phyloP scores from a whole-genome alignment of 2,797 vertebrate species.

The Enteromius treurensis region DNA sequence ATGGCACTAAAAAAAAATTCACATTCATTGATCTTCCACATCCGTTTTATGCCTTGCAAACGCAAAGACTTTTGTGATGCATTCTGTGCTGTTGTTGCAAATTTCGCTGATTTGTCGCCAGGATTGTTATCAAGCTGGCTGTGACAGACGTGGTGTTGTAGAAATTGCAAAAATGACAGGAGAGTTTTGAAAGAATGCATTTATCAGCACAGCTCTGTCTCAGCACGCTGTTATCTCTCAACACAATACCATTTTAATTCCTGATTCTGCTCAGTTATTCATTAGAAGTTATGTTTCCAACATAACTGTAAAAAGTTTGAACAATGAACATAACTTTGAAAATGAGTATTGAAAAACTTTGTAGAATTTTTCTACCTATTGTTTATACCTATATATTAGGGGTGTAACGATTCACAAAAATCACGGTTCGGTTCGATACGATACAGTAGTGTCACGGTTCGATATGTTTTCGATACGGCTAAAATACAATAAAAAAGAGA shows the following conservation, averaged over 20 bases:
- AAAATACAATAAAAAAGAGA: no score
- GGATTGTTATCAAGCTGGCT: background rate
- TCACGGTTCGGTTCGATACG: no score
- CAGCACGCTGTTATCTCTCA: background rate
- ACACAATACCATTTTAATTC: background rate
- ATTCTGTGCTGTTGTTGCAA: background rate
- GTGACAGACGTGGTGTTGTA: background rate
- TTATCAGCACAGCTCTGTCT: background rate
- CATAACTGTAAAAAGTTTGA: background rate
- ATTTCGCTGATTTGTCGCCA: background rate
- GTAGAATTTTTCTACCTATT: no score
- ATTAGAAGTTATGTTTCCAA: background rate
- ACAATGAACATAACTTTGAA: no score
- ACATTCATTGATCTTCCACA: background rate
- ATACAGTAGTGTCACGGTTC: no score
- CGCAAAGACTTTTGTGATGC: background rate
- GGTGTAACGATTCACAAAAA: no score
- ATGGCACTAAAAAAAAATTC: background rate
- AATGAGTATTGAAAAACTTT: no score
- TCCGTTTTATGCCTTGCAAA: background rate
- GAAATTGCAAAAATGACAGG: background rate
- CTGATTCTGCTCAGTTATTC: no score
- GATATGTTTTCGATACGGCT: no score
- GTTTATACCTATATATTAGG: background rate
- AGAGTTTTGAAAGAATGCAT: background rate